Base-by-base conservation (phyloP, 2,888 invertebrate species). In the Pristionchus entomophagus region DNA sequence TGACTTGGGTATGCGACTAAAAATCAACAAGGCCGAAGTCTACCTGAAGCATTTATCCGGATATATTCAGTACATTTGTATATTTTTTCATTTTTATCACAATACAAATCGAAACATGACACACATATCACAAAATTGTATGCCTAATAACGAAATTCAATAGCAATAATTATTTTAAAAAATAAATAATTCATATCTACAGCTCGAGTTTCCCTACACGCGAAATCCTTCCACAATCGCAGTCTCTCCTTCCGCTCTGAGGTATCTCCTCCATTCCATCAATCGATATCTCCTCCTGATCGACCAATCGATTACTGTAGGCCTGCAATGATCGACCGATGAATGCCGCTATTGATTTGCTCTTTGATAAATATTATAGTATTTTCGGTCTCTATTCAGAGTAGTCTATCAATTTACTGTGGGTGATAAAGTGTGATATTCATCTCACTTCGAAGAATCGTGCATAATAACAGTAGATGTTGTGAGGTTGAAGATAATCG, bases 401-500 rank as follows among this genome's bases (percentile, higher is more conserved):
- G 41, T 38, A 35, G 56, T 22, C n/a, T 56, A 38, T 38, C 69
- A 69, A n/a, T 69, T 38, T 19, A 38, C 45, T 45, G 26, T 78
- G 78, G 78, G 78, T 78, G 32, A 78, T 78, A 78, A 78, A 78
- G 17, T 22, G 45, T 45, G 73, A 62, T 69, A 19, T 38, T 35
- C 2, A 38, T 14, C 69, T 45, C 14, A 88, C 89, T 73, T 87
- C 41, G n/a, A 89, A 73, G 82, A 89, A 88, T 56, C 65, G 84
- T 1, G 86, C 87, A 59, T 87, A 85, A 84, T 90, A 90, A 77
- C 90, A 90, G 78, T 81, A 89, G 29, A 89, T 49, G 73, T 89
- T 86, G n/a, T 84, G 69, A 3, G 89, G 89, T 69, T 90, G 90
- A 0, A 90, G 87, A 56, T 90, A 83, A 62, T 89, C 88, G 86